Evolutionary conservation across 2,888 invertebrate genomes (phyloP).

Genomic region (Ametastegia equiseti): DNA sequence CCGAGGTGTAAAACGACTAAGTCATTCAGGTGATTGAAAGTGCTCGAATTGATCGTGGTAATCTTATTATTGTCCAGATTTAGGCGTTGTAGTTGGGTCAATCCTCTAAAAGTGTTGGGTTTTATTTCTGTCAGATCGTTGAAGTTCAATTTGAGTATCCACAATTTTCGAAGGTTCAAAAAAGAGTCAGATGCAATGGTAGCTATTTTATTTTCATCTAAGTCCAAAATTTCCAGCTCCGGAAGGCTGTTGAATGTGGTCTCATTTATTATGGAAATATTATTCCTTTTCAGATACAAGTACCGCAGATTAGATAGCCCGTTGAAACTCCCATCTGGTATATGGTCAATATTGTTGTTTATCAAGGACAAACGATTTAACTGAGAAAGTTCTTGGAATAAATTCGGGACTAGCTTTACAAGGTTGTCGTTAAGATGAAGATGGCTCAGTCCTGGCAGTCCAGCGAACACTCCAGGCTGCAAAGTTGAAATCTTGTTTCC

Average conservation of each 20-base stretch:
- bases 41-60: neutral
- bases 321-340: neutral
- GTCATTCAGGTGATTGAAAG: neutral
- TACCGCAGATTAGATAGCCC: neutral
- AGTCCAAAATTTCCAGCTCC: neutral
- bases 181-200: slow-evolving; percentile 5
- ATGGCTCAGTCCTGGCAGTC: neutral
- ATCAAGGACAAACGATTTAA: neutral
- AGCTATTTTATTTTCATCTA: neutral
- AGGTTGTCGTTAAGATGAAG: neutral
- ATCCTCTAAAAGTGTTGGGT: slow-evolving; percentile 60
- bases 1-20: neutral
- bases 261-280: neutral
- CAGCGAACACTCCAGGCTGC: neutral
- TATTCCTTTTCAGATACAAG: neutral
- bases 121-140: neutral
- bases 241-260: neutral
- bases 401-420: neutral
- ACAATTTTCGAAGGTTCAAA: neutral
- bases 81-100: slow-evolving; percentile 61
- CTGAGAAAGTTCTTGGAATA: slow-evolving; percentile 5
- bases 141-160: neutral
- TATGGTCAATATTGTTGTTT: neutral
- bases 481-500: neutral
- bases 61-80: slow-evolving; percentile 11